Evolutionary conservation across 2,888 invertebrate genomes (phyloP), one percentile per base, ranked within the genome.

Genomic region (Acanthosepion esculentum): DNA sequence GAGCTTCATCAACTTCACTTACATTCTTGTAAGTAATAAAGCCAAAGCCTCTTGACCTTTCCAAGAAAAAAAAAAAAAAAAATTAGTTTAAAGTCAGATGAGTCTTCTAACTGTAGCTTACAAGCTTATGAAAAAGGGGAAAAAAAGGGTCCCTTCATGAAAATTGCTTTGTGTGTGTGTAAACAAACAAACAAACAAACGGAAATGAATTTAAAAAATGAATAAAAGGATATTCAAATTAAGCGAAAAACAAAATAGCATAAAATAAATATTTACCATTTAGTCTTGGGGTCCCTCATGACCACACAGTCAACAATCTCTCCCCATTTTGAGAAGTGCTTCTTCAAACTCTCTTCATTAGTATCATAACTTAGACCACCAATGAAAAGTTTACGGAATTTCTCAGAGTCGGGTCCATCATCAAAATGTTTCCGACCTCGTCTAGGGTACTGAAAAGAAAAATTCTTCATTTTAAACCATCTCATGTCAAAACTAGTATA

Each of bases 1-100:
- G 99, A 20, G 99, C 99, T 97, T 99, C 99, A 97, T 99, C 99
- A n/a, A 99, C 99, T 99, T 99, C 99, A 96, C 98, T 98, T 20
- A 99, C 98, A 95, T 98, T 98, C 1, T 99, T 98, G 97, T 99
- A 99, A 12, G 99, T 99, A 94, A 99, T 99, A 97, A 99, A 99
- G 18, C 99, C 99, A 97, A 99, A 99, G 0, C 99, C 99, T 95
- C 99, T 98, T 0, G 99, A 99, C 95, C 99, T 98, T 94, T 94
- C n/a, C 91, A 91, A 95, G 91, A 94, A 91, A 64, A 93, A 55
- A 48, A 50, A 50, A 92, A 2, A 50, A 50, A 92, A 92, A 78
- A 78, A n/a, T n/a, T n/a, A n/a, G 29, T 78, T 33, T 5, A 78
- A n/a, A 12, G 12, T 12, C 1, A 0, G 15, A n/a, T 10, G 5